Evolutionary conservation across 2,797 vertebrate genomes (phyloP), one percentile per base, ranked within the genome.

Genomic region (Fringilla coelebs): DNA sequence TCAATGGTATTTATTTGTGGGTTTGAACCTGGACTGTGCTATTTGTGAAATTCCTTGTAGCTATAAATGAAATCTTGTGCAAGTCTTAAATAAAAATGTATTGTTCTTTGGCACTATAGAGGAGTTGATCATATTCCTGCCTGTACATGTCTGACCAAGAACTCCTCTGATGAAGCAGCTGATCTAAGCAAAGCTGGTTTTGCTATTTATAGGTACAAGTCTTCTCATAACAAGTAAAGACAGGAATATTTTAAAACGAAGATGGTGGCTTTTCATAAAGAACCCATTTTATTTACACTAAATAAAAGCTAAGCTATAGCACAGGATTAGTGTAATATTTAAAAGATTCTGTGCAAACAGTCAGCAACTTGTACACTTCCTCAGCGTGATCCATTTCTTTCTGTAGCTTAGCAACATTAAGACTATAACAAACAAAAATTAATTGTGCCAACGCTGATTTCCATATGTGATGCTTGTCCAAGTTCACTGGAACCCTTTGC

Each of bases 341-440:
- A 92, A 95, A 96, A 95, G 96, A 96, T 93, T 89, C 96, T 89
- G 86, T 94, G 92, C 93, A 97, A 97, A 97, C 95, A 98, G 95
- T 89, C 96, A 96, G 90, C 88, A 94, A 94, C 94, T 89, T 96
- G 95, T 88, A 96, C 94, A 92, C 78, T 94, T 94, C 73, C 93
- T 92, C 74, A 20, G 67, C 0, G 0, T 45, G 83, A 94, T 90
- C 97, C 91, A 51, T 89, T 94, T 91, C 90, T 93, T 79, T 86
- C 94, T 73, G 92, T 96, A 91, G 93, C 96, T 97, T 95, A 97
- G 94, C 92, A 97, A 97, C 95, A 97, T 93, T 90, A 95, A 96
- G 95, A 91, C 54, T 92, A 91, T 93, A 97, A 96, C 94, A 97
- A 96, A 97, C 78, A 41, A 93, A 97, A 97, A 97, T 95, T 89